phyloP scores from a whole-genome alignment of 2,888 invertebrate species.

The Drosophila ezoana region DNA sequence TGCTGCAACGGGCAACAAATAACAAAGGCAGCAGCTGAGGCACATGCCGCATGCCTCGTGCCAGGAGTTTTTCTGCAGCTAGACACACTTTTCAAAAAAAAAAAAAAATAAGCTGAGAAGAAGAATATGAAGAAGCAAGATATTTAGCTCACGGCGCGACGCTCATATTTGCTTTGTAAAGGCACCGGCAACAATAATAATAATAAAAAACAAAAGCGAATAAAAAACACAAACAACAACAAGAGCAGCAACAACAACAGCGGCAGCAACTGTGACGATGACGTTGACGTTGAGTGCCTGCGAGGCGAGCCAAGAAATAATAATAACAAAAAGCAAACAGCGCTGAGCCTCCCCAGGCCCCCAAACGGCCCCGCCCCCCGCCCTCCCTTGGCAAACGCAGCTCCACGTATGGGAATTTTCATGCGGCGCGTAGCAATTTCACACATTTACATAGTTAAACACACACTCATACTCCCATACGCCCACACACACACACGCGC shows the following conservation, averaged over 20 bases:
- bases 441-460: constrained; percentile 78
- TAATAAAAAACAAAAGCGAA: constrained; percentile 55
- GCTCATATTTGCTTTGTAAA: constrained; percentile 74
- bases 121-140: constrained; percentile 66
- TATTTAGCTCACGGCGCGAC: constrained; percentile 75
- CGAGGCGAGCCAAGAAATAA: constrained; percentile 69
- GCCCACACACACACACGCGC: constrained; percentile 11
- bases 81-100: constrained; percentile 40
- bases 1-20: constrained; percentile 27
- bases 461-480: constrained; percentile 45
- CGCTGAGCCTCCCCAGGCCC: constrained; percentile 22
- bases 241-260: constrained; percentile 37
- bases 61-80: constrained; percentile 32
- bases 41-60: constrained; percentile 11
- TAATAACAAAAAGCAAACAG: constrained; percentile 77
- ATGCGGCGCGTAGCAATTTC: constrained; percentile 78
- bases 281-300: constrained; percentile 66
- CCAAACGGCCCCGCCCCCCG: constrained; percentile 1
- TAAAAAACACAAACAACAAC: constrained; percentile 40
- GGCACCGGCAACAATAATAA: constrained; percentile 71
- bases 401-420: constrained; percentile 72
- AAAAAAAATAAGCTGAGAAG: constrained; percentile 15
- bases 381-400: constrained; percentile 16
- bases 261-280: constrained; percentile 43
- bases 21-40: constrained; percentile 45